Conservation (phyloP, 2,888 invertebrate species). For the Gryllus longicercus region DNA sequence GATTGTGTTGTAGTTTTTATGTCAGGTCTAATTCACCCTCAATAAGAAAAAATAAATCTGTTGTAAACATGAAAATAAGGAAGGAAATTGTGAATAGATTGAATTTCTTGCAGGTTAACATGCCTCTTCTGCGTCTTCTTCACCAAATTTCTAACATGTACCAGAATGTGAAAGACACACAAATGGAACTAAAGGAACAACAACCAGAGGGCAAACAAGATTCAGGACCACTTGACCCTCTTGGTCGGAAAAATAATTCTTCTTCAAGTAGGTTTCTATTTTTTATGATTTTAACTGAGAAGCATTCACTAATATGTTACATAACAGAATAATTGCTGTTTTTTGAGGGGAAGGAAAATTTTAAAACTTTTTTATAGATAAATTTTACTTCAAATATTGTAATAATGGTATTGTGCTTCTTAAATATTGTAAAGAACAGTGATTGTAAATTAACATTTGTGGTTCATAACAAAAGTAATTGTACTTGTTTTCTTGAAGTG, state of each 20-base stretch:
- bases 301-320: no score
- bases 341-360: no score
- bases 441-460: no score
- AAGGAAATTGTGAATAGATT: not conserved
- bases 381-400: no score
- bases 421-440: not conserved
- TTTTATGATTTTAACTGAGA: not conserved
- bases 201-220: constrained; percentile 50
- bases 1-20: no score
- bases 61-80: no score
- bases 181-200: constrained; percentile 80
- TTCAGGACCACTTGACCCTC: constrained; percentile 45
- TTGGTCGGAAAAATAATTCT: constrained; percentile 57
- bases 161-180: constrained; percentile 93
- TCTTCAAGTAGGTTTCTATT: constrained; percentile 52
- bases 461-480: no score
- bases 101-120: constrained; percentile 66
- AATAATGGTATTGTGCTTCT: not conserved
- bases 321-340: no score
- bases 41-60: no score
- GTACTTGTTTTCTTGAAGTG: no score
- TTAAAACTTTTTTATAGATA: no score
- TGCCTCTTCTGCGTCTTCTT: constrained; percentile 85
- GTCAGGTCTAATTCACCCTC: no score
- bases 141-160: constrained; percentile 98